A percentile compares a stretch with the other conserved stretches of the same genome.
Evolutionary conservation across 2,113 vertebrate genomes (phyloP).

Genomic region (Macrotus californicus): DNA sequence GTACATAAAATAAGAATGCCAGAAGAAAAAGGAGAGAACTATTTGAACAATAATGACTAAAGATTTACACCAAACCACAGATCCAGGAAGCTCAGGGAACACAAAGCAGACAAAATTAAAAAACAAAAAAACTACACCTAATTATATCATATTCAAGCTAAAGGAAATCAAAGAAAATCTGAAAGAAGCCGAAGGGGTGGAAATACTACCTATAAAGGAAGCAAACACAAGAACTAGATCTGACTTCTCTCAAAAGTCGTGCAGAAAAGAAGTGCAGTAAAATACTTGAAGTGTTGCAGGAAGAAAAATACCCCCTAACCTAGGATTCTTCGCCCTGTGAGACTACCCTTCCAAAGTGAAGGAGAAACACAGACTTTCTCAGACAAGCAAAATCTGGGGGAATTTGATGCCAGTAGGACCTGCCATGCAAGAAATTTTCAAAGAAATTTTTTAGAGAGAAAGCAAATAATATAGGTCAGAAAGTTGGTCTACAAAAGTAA

Average conservation of each 20-base stretch:
- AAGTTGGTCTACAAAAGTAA: background rate
- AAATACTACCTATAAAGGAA: background rate
- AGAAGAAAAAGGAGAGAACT: background rate
- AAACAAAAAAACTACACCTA: background rate
- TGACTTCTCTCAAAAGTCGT: background rate
- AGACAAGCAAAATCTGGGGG: background rate
- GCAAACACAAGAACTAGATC: background rate
- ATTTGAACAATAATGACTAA: background rate
- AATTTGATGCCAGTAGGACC: background rate
- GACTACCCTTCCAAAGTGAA: background rate
- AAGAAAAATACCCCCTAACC: background rate
- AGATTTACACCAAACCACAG: background rate
- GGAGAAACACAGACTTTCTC: background rate
- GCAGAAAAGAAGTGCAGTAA: background rate
- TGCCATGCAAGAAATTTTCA: background rate
- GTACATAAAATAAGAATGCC: background rate
- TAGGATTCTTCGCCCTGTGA: background rate
- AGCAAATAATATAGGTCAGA: background rate
- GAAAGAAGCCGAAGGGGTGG: background rate
- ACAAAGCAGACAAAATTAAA: background rate
- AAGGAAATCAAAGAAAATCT: background rate
- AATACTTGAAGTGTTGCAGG: background rate
- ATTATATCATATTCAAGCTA: background rate
- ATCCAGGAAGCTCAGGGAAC: background rate
- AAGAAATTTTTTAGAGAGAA: background rate